Evolutionary conservation across 2,888 invertebrate genomes (phyloP), one percentile per base, ranked within the genome.

Genomic region (Drepana falcataria): DNA sequence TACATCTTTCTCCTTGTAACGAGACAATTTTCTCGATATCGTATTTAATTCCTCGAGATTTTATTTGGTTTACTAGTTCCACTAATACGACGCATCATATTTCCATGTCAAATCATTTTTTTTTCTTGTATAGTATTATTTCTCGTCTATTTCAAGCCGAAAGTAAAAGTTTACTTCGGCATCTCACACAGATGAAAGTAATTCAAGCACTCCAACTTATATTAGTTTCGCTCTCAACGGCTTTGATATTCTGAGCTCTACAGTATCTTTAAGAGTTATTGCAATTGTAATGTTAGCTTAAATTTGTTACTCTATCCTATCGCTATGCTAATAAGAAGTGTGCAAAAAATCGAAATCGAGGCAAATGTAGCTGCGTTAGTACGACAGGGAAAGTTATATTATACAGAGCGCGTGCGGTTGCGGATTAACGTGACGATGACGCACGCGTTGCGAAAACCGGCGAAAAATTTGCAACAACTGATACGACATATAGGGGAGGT

Each of bases 151-250:
- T 77, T 79, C 77, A 78, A 76, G 65, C 79, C 63, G 85, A 88
- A 87, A 89, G 89, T 89, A 89, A 90, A 87, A 90, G 89, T 85
- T 61, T 77, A 85, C 87, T 88, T 87, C 87, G 83, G 85, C 79
- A 77, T 83, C 81, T 79, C 77, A 66, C 70, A 74, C 75, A 75
- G 82, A 87, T 83, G 89, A 90, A 90, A 87, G 89, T 87, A 85
- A 86, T 83, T 74, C 77, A 70, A 75, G 73, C 76, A 73, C 37
- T 73, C 80, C 78, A 73, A 81, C 71, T 76, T 72, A 77, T 80
- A 77, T 87, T 87, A 82, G 87, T 81, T 86, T 81, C 87, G 85
- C 88, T 87, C 83, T 86, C 85, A 71, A 65, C 71, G 64, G 73
- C 71, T 73, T 71, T 69, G 70, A 57, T 64, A 60, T 65, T 67